phyloP scores from a whole-genome alignment of 2,888 invertebrate species.

The Eupithecia centaureata region DNA sequence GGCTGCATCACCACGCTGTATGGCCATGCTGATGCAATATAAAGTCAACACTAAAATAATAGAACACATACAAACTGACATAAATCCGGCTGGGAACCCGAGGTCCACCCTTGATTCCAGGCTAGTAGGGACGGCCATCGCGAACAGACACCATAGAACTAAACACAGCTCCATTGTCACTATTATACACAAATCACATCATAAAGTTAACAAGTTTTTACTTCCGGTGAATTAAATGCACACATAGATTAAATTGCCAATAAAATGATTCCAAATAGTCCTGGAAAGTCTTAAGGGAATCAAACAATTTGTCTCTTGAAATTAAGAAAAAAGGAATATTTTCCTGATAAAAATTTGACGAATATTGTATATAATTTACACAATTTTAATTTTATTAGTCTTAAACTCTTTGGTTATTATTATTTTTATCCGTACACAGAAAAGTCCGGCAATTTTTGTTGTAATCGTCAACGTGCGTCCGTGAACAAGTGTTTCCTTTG shows the following conservation, averaged over 20 bases:
- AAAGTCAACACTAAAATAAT: slow-evolving; percentile 13
- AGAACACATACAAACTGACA: slow-evolving; percentile 73
- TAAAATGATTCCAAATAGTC: background rate
- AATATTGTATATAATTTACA: too few relatives aligned
- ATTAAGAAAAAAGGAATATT: background rate
- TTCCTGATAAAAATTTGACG: background rate
- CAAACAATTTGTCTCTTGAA: background rate
- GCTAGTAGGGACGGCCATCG: slow-evolving; percentile 36
- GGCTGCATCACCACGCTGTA: too few relatives aligned
- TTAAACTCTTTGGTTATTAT: background rate
- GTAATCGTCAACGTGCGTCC: slow-evolving; percentile 45
- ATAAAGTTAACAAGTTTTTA: slow-evolving; percentile 9
- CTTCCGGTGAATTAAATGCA: background rate
- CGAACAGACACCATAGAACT: slow-evolving; percentile 35
- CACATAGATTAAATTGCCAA: background rate
- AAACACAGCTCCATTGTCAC: slow-evolving; percentile 9
- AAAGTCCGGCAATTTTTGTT: slow-evolving; percentile 35
- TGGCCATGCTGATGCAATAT: too few relatives aligned
- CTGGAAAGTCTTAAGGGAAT: background rate
- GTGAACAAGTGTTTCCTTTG: slow-evolving; percentile 38
- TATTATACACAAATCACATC: slow-evolving; percentile 36
- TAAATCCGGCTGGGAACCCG: slow-evolving; percentile 72
- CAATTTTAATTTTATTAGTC: background rate
- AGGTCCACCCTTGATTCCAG: slow-evolving; percentile 55
- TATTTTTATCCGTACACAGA: slow-evolving; percentile 16